Evolutionary conservation across 2,113 vertebrate genomes (phyloP).

Genomic region (Melanerpes aurifrons): DNA sequence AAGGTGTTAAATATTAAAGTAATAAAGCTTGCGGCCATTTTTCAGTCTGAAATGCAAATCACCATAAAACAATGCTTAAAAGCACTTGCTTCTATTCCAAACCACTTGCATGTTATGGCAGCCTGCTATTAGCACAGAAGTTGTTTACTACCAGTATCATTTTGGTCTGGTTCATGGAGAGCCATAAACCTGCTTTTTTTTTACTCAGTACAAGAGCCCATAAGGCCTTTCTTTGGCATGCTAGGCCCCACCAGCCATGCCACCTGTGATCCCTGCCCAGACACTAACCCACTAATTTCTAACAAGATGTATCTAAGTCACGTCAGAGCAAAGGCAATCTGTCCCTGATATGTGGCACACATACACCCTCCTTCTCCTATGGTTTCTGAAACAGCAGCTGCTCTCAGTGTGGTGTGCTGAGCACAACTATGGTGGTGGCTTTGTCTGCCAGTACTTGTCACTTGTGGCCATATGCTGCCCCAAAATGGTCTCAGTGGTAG

Average conservation of each 20-base stretch:
- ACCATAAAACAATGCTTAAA: constrained; percentile 49
- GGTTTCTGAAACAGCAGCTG: background rate
- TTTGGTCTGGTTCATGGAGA: constrained; percentile 40
- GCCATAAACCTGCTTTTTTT: background rate
- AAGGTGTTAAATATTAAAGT: constrained; percentile 33
- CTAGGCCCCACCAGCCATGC: background rate
- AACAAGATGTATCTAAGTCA: background rate
- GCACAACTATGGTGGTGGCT: background rate
- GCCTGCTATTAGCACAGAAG: constrained; percentile 63
- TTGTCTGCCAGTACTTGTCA: background rate
- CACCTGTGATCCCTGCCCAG: background rate
- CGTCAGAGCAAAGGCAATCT: background rate
- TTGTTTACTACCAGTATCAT: constrained; percentile 54
- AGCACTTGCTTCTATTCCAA: constrained; percentile 43
- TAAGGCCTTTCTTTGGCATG: background rate
- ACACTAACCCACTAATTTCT: background rate
- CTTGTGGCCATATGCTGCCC: background rate
- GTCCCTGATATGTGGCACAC: background rate
- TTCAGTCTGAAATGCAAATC: constrained; percentile 30
- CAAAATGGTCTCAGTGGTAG: background rate
- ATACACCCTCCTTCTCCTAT: background rate
- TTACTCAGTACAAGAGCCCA: background rate
- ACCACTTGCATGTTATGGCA: constrained; percentile 42
- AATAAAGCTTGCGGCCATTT: constrained; percentile 51
- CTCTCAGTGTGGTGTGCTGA: background rate